Percentiles rank a stretch among this genome's conserved stretches.
These are phyloP conservation scores for Spilarctia lutea DNA, from an alignment of 2,888 invertebrate species.

Conservation along the genomic window DNA sequence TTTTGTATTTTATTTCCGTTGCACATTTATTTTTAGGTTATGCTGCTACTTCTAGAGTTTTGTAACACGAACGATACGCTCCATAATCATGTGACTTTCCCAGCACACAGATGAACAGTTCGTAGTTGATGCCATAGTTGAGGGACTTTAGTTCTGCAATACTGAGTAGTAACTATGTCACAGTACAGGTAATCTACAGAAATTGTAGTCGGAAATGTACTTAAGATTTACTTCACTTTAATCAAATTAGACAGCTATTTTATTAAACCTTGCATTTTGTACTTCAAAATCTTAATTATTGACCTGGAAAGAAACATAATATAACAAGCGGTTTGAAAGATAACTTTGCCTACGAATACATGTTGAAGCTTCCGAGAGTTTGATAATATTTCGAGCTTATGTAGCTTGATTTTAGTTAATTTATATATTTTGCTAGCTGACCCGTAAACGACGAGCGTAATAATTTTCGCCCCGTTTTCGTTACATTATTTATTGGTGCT, in stretches of 20 bases:
- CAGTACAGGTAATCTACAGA: background rate
- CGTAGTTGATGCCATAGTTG: constrained; percentile 19
- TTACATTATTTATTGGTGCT: too few species aligned
- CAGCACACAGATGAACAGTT: constrained; percentile 20
- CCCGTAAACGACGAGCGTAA: too few species aligned
- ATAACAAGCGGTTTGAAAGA: too few species aligned
- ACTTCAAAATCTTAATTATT: background rate
- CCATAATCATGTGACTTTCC: constrained; percentile 21
- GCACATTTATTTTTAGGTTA: background rate
- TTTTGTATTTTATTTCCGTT: background rate
- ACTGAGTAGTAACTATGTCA: constrained; percentile 27
- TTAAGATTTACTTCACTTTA: background rate
- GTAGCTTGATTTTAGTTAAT: too few species aligned
- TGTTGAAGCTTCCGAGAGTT: too few species aligned
- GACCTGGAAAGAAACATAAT: too few species aligned
- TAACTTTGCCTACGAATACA: too few species aligned
- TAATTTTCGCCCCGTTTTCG: too few species aligned
- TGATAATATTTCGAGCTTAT: too few species aligned
- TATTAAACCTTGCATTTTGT: background rate
- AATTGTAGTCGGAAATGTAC: background rate
- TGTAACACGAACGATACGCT: background rate
- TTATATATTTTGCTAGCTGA: too few species aligned
- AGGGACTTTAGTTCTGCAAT: constrained; percentile 32
- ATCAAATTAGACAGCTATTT: background rate
- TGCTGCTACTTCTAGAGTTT: background rate